Evolutionary conservation across 2,888 invertebrate species (phyloP), one percentile per base, ranked within the genome.

Genomic region (Thyatira batis): DNA sequence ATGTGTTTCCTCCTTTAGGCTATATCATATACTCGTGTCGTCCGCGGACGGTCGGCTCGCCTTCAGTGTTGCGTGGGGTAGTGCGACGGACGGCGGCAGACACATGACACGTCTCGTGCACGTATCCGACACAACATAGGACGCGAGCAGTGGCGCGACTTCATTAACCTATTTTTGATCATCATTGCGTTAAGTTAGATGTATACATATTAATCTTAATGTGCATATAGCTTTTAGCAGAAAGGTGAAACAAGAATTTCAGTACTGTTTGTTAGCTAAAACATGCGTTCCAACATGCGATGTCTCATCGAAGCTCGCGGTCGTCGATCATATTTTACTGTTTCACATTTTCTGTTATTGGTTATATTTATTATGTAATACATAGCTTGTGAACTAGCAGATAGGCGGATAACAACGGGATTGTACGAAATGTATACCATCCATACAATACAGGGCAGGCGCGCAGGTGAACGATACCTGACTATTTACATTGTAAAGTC

Each of bases 171-270:
- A 17, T 39, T 39, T 39, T 45, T 45, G 45, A n/a, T 45, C 23
- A 45, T 45, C n/a, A 23, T 45, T 45, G 21, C 20, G 20, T 45
- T 45, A 45, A 45, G 45, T 45, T 45, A 45, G 23, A 45, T 11
- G 45, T 21, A 45, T 45, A 45, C 6, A 45, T 45, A 20, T 45
- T 45, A 45, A 39, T 17, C 13, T 39, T 39, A 39, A 39, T 8
- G 11, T n/a, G n/a, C n/a, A n/a, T 33, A 33, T 6, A 23, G 6
- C 23, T 23, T 23, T 3, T 23, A 6, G 23, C 23, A 23, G 23
- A 23, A 23, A 23, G 6, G 23, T 23, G 23, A 23, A 23, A 23
- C 23, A 23, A 23, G 3, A 23, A 23, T 23, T 23, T 23, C 23
- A 23, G 23, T 23, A 3, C 6, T 23, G 3, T 6, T 3, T 23